Evolutionary conservation across 2,113 vertebrate species (phyloP), one percentile per base, ranked within the genome.

Genomic region (Girardinichthys multiradiatus): DNA sequence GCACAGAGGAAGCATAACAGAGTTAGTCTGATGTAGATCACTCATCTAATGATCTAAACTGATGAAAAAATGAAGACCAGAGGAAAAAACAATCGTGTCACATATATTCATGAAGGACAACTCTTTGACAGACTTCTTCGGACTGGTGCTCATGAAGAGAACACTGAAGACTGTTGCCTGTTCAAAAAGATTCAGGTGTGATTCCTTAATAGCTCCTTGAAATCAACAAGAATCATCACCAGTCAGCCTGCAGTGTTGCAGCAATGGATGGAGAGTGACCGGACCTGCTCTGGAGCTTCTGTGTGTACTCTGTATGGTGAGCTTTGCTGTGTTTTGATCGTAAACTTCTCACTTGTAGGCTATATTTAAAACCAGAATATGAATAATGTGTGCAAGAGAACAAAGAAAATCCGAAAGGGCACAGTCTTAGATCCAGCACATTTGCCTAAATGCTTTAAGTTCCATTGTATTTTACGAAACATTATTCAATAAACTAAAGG

Each of bases 271-370:
- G 51, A 76, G 62, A 63, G 77, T 67, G 77, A 61, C 26, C 60
- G 70, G 79, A 88, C 37, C 86, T 64, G 77, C 80, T 77, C 74
- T 11, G 65, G 72, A 83, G 77, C 87, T 76, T 87, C 84, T 85
- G 81, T 82, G 79, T 89, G 81, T 77, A 86, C 75, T 71, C 78
- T 64, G 77, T 70, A 81, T 71, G 90, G 90, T 92, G 87, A 93
- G 92, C 71, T 75, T 59, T 57, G 72, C 84, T 75, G 64, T 75
- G 68, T 73, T 83, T 74, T 79, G 59, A 84, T 67, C 78, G 82
- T 74, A 69, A 74, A 81, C 82, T 81, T 57, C 60, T 59, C 63
- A 83, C 74, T 91, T 79, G 84, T 69, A 70, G 80, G 48, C 85
- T 77, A 79, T 64, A 87, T 87, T 74, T 84, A 83, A 39, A 70